Base-by-base conservation (phyloP, 2,797 vertebrate genomes). In the Podarcis siculus region DNA sequence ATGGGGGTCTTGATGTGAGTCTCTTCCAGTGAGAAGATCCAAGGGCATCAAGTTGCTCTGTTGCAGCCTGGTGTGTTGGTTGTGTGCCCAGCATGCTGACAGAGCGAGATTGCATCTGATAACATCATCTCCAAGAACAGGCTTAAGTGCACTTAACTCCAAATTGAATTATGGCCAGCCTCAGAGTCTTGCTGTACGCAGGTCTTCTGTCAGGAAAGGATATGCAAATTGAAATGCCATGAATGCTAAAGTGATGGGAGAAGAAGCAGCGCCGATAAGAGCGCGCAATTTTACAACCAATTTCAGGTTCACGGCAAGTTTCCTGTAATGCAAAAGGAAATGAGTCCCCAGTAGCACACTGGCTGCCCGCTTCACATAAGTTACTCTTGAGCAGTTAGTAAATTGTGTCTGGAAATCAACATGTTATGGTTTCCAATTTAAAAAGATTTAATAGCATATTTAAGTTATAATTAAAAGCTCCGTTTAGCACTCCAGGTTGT, bases 241-340 rank as follows among this genome's bases (percentile, higher is more conserved):
- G 27, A 61, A 64, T 80, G n/a, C 79, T 61, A n/a, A 72, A 87
- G 27, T 39, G 27, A 81, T 81, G 55, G 21, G 13, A 66, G 58
- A 76, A 66, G 58, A 81, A 75, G 42, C 35, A 49, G 69, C 1
- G n/a, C 71, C 12, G 69, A 75, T 75, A 86, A 87, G 79, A 83
- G 77, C 80, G 45, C 23, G 76, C 78, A 77, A 87, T 90, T 94
- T 93, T 93, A 89, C 66, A 92, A 88, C 72, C 61, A 84, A 81
- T 91, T 94, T 92, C 88, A 89, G 82, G 71, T 89, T 87, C 86
- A 89, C 81, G 75, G 92, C 75, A 91, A 82, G 86, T 75, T 93
- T 86, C 91, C 82, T 84, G 85, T 82, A 91, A 87, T 77, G 76
- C 83, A 85, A 87, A 79, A 84, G 21, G 37, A 90, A 90, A 88